These are phyloP conservation scores for Limenitis camilla DNA, from an alignment of 2,888 invertebrate species.

Conservation along the genomic window DNA sequence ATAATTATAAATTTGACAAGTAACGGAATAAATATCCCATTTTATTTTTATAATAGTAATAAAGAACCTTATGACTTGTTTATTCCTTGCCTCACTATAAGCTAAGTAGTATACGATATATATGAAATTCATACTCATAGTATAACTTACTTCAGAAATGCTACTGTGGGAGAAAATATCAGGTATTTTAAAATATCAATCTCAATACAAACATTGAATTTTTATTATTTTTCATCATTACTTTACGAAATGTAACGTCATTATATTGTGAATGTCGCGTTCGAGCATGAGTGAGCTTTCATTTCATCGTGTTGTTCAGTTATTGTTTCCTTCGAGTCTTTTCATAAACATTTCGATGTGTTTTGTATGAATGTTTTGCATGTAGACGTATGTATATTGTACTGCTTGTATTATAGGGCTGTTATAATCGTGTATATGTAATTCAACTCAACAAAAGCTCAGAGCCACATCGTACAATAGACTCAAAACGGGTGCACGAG, in stretches of 20 bases:
- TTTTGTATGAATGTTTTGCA: conserved; percentile 13
- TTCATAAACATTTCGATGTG: background rate
- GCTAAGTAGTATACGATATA: no score
- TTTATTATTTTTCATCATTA: background rate
- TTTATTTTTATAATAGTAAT: no score
- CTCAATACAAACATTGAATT: background rate
- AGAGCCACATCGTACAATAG: background rate
- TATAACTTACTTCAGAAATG: conserved; percentile 28
- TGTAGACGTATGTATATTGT: conserved; percentile 31
- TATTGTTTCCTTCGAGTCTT: background rate
- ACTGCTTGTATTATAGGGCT: conserved; percentile 30
- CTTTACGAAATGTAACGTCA: background rate
- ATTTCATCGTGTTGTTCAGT: background rate
- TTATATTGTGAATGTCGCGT: conserved; percentile 10
- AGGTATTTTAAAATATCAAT: conserved; percentile 20
- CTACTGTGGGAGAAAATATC: conserved; percentile 27
- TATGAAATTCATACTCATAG: background rate
- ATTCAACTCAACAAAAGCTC: background rate
- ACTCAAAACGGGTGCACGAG: no score
- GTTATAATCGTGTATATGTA: background rate
- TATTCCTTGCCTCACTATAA: no score
- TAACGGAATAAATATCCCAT: no score
- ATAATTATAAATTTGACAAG: no score
- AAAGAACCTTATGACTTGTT: no score
- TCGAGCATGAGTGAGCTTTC: conserved; percentile 11